Base-by-base conservation (phyloP, 64 coral and sea anemone genomes). In the Pocillopora verrucosa region DNA sequence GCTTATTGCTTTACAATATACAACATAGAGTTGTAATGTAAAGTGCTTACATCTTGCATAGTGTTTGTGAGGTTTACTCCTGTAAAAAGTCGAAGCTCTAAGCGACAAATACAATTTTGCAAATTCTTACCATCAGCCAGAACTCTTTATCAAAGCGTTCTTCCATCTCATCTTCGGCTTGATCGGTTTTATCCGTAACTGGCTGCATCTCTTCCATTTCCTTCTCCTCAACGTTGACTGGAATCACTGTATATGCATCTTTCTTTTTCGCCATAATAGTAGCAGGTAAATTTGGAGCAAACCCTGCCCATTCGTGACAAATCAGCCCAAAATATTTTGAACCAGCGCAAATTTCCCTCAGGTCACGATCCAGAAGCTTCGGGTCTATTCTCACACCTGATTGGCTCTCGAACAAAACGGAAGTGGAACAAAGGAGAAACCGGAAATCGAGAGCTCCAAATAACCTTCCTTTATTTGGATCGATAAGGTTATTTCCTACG, bases 231-330 rank as follows among this genome's bases (percentile, higher is more conserved):
- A 85, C 82, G 56, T 85, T 63, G 15, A 85, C 82, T 25, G 82
- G 82, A 85, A 85, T 85, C 25, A 85, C 82, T 72, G 68, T 56
- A 11, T 85, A 85, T 9, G 51, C 82, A 22, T 85, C 82, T 85
- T 34, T 85, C 16, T 58, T 85, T 20, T 67, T 69, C 10, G 61
- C 61, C 81, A 84, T 84, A 16, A 9, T 69, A 5, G 57, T 59
- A n/a, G 64, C 64, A 67, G 3, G 22, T 22, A 69, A n/a, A 69
- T 79, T 59, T 79, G 26, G 24, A 79, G 19, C n/a, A 11, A 58
- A 60, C 57, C 57, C 56, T 25, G 58, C 16, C 58, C 56, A 59
- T 36, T 11, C 19, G 25, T 24, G 0, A 6, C 10, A 36, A 60
- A 61, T 1, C 17, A 81, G 30, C 59, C 59, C 58, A 83, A 83